These are phyloP conservation scores for Enchytraeus crypticus DNA, from an alignment of 2,888 invertebrate species.

Conservation along the genomic window DNA sequence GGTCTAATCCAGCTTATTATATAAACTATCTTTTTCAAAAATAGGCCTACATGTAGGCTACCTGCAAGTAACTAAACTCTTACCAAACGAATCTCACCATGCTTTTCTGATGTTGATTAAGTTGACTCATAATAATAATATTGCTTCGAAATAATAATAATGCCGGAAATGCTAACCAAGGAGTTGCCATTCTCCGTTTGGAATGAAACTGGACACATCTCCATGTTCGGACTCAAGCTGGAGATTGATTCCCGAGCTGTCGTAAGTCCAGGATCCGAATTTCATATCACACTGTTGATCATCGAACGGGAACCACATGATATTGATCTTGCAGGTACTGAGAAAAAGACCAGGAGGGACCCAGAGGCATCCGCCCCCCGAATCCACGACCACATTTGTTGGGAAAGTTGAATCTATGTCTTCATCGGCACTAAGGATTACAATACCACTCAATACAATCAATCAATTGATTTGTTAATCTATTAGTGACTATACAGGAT, in stretches of 20 bases:
- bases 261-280: slow-evolving; percentile 99
- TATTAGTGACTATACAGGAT: background rate
- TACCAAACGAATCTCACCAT: too few relatives aligned
- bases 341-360: too few relatives aligned
- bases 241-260: slow-evolving; percentile 77
- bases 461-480: background rate
- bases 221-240: slow-evolving; percentile 90
- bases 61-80: too few relatives aligned
- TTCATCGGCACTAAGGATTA: slow-evolving; percentile 74
- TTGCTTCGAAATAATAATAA: too few relatives aligned
- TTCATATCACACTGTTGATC: slow-evolving; percentile 97
- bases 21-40: too few relatives aligned
- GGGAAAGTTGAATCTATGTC: slow-evolving; percentile 97
- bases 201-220: slow-evolving; percentile 93
- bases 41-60: too few relatives aligned
- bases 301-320: slow-evolving; percentile 99
- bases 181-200: slow-evolving; percentile 98
- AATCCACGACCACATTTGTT: slow-evolving; percentile 90
- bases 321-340: too few relatives aligned
- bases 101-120: too few relatives aligned
- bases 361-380: slow-evolving; percentile 88
- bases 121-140: background rate
- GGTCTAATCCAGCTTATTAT: too few relatives aligned
- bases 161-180: too few relatives aligned
- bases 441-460: background rate